A percentile compares a stretch with the other conserved stretches of the same genome.
phyloP scores from a whole-genome alignment of 2,888 invertebrate genomes.

The Ischnura elegans region DNA sequence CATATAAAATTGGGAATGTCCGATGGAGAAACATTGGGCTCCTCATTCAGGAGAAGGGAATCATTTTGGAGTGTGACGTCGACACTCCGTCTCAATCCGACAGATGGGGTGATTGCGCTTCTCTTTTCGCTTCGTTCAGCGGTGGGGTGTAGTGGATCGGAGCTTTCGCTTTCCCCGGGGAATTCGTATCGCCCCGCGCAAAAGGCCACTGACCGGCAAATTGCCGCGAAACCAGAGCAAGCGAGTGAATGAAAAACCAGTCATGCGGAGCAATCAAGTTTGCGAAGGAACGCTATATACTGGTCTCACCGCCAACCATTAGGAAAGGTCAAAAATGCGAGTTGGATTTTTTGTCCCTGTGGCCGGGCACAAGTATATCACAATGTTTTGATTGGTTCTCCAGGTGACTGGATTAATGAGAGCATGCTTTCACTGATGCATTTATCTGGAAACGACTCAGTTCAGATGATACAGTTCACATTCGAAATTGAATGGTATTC shows the following conservation, averaged over 20 bases:
- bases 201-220: background rate
- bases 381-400: no score
- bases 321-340: background rate
- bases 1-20: no score
- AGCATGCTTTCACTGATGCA: no score
- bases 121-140: background rate
- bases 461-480: no score
- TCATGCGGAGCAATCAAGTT: background rate
- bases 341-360: no score
- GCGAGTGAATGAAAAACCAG: no score
- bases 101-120: background rate
- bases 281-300: background rate
- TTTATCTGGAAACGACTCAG: no score
- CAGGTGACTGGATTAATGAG: no score
- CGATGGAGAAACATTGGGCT: no score
- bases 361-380: no score
- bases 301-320: background rate
- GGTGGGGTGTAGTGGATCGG: background rate
- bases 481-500: no score
- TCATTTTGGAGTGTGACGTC: background rate
- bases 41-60: no score
- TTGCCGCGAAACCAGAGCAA: background rate
- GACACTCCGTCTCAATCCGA: background rate
- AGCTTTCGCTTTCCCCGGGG: conserved; percentile 9
- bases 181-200: background rate